Percentiles rank a stretch among this genome's conserved stretches.
These are phyloP conservation scores for Fundulus diaphanus DNA, from an alignment of 2,797 vertebrate species.

Conservation along the genomic window DNA sequence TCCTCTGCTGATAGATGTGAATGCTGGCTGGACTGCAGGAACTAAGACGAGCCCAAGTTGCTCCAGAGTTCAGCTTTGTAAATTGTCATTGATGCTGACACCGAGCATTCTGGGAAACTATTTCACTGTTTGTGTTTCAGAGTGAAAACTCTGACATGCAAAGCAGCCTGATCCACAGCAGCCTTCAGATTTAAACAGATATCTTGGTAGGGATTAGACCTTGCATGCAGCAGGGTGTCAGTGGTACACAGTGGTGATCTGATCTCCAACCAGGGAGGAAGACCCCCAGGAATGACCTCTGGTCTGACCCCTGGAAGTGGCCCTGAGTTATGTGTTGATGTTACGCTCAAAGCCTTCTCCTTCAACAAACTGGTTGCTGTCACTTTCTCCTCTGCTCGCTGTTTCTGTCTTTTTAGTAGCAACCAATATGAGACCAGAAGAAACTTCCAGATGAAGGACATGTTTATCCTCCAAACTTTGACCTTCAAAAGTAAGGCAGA, in stretches of 20 bases:
- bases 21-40: background rate
- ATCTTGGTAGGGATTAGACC: constrained; percentile 2
- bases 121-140: constrained; percentile 4
- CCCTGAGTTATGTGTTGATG: constrained; percentile 71
- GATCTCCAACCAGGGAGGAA: constrained; percentile 29
- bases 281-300: constrained; percentile 35
- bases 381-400: constrained; percentile 15
- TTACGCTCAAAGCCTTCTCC: constrained; percentile 70
- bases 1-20: background rate
- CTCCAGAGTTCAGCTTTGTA: background rate
- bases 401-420: background rate
- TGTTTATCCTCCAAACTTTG: background rate
- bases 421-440: no score
- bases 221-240: background rate
- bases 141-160: background rate
- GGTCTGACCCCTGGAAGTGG: background rate
- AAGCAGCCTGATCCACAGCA: constrained; percentile 10
- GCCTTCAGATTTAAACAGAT: constrained; percentile 8
- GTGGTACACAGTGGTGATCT: constrained; percentile 6
- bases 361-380: constrained; percentile 14
- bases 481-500: no score
- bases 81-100: background rate
- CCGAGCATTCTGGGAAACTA: background rate
- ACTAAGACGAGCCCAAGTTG: background rate
- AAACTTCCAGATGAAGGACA: background rate